phyloP scores from a whole-genome alignment of 1,140 invertebrate genomes.

The Cepaea nemoralis region DNA sequence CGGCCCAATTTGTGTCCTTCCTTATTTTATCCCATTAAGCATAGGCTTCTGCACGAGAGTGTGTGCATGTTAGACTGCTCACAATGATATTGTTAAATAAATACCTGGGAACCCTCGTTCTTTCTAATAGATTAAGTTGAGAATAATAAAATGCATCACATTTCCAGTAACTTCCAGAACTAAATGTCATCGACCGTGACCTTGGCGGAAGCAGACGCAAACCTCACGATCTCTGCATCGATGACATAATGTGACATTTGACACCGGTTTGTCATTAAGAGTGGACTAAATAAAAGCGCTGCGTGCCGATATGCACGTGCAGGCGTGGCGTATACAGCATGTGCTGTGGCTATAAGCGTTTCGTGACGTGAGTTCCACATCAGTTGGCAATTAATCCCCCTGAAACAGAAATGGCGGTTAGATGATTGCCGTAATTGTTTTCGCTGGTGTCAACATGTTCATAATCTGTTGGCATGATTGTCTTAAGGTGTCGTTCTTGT shows the following conservation, averaged over 20 bases:
- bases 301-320: not conserved
- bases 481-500: not conserved
- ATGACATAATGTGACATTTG: not conserved
- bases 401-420: not conserved
- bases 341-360: not conserved
- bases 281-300: slow-evolving; percentile 4
- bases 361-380: not conserved
- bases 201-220: not conserved
- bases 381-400: no score
- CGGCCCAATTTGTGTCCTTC: no score
- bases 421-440: not conserved
- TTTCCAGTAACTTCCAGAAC: not conserved
- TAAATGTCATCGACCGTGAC: not conserved
- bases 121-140: no score
- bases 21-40: no score
- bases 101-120: no score
- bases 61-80: no score
- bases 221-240: not conserved
- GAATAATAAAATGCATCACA: no score
- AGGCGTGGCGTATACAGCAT: not conserved
- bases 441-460: not conserved
- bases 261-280: not conserved
- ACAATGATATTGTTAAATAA: no score
- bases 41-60: no score
- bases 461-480: not conserved